Base-by-base conservation (phyloP, 2,797 vertebrate species). In the Chelonia mydas region DNA sequence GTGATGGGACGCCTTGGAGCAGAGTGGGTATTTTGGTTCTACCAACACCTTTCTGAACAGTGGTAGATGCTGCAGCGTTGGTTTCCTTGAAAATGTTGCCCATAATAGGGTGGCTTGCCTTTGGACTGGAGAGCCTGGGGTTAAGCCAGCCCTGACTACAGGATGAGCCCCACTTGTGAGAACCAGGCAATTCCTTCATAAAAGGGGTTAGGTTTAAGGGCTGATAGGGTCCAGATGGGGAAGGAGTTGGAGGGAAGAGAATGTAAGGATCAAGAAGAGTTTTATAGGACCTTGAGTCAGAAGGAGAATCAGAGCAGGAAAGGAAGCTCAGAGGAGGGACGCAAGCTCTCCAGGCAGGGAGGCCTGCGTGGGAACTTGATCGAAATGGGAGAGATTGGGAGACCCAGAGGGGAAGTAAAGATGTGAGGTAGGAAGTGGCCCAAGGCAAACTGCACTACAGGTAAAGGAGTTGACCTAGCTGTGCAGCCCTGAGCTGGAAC, bases 21-120 rank as follows among this genome's bases (percentile, higher is more conserved):
- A 80, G 27, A 33, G 27, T 31, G 13, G 7, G 27, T 28, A 31
- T 77, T 55, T 27, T 88, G 68, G 51, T 84, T 94, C 28, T 41
- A 50, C 68, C 45, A 28, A 11, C 83, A 84, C 84, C 85, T 92
- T 92, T 86, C 81, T 33, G 55, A 12, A 0, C 6, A 91, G 76
- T n/a, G 76, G 74, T 90, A 84, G 81, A 81, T 68, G 2, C 51
- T 95, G 78, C 87, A 85, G 53, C 94, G 91, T 88, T 92, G 82
- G 91, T 88, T 92, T 84, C 76, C 88, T 51, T 93, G 91, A 86
- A 95, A 92, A 11, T 23, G n/a, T 23, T 19, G n/a, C 19, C 17
- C 37, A 16, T 31, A 37, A 37, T 37, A 37, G n/a, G 65, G 11
- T 41, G 37, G 37, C 65, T 41, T 41, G 37, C 65, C 21, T 19